phyloP scores from a whole-genome alignment of 2,113 vertebrate genomes.

The Sciurus niger region DNA sequence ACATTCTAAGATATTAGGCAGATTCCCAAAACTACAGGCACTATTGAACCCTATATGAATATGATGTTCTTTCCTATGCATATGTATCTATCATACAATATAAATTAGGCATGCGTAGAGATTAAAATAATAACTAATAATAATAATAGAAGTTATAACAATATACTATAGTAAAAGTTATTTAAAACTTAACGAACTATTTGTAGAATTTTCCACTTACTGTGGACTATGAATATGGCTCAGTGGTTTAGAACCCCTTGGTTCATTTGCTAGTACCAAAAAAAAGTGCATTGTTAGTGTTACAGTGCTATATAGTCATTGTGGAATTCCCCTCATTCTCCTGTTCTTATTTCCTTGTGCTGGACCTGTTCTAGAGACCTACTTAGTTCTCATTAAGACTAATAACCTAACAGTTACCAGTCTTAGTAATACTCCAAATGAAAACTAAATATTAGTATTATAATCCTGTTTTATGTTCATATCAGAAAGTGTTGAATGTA shows the following conservation, averaged over 20 bases:
- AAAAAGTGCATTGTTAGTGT: background rate
- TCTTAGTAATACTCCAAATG: background rate
- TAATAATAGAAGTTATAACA: background rate
- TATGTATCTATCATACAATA: background rate
- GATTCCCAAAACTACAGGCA: background rate
- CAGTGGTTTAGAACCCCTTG: no score
- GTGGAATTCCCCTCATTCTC: background rate
- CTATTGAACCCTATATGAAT: background rate
- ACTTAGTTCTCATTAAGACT: background rate
- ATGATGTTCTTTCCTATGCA: background rate
- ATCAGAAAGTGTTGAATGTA: background rate
- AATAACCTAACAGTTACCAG: background rate
- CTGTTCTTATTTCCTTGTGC: background rate
- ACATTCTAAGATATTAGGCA: background rate
- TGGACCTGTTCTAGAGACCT: background rate
- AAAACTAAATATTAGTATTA: background rate
- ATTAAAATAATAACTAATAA: background rate
- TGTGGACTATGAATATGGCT: background rate
- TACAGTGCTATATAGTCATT: background rate
- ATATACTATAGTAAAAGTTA: background rate
- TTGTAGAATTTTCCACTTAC: background rate
- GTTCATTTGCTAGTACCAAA: no score
- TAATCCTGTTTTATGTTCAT: background rate
- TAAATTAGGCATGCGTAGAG: background rate
- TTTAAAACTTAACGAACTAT: background rate